phyloP scores from a whole-genome alignment of 2,888 invertebrate species.

The Tenodera sinensis region DNA sequence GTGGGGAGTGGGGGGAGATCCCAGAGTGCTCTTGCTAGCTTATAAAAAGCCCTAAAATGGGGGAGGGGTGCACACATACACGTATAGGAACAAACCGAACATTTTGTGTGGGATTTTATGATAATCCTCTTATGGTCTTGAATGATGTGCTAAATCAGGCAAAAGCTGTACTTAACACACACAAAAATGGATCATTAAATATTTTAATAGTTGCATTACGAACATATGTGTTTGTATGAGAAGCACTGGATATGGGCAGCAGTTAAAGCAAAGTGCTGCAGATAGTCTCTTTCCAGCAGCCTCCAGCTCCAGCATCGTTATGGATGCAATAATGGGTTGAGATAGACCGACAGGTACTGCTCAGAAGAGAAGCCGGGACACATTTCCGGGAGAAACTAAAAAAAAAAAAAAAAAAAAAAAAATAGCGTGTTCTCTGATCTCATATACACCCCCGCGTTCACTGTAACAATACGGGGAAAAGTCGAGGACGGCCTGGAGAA shows the following conservation, averaged over 20 bases:
- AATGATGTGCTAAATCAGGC: conserved; percentile 6
- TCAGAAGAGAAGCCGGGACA: neutral
- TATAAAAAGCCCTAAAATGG: neutral
- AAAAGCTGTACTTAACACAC: conserved; percentile 10
- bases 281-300: neutral
- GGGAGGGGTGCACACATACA: neutral
- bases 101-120: neutral
- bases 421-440: neutral
- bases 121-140: neutral
- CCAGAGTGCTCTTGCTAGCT: neutral
- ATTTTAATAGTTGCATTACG: neutral
- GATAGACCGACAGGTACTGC: neutral
- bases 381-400: neutral
- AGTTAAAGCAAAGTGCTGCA: neutral
- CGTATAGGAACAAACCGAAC: neutral
- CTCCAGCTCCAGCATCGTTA: neutral
- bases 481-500: neutral
- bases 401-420: neutral
- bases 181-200: conserved; percentile 9
- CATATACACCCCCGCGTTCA: neutral
- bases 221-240: neutral
- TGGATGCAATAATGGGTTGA: neutral
- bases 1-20: too few relatives aligned
- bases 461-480: neutral
- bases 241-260: neutral